Evolutionary conservation across 2,888 invertebrate species (phyloP).

Genomic region (Epicampocera succincta): DNA sequence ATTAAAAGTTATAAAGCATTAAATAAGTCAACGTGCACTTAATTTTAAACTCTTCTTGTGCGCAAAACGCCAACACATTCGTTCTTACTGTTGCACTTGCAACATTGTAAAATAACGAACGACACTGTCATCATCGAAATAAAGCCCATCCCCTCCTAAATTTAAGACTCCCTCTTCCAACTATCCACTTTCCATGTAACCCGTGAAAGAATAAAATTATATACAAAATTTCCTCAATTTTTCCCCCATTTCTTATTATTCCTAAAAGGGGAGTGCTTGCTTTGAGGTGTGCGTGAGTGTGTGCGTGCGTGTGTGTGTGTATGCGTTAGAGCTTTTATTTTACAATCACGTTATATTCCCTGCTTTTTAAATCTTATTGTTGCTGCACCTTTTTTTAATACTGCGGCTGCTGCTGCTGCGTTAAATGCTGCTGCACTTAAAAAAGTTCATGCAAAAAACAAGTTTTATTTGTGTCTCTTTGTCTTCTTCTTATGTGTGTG

Average conservation of each 20-base stretch:
- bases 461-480: too few species aligned
- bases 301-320: too few species aligned
- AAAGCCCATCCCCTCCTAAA: too few species aligned
- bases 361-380: slow-evolving; percentile 55
- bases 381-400: slow-evolving; percentile 62
- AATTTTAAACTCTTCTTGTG: slow-evolving; percentile 1
- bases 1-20: too few species aligned
- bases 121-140: slow-evolving; percentile 29
- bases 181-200: not conserved
- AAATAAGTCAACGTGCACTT: not conserved
- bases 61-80: not conserved
- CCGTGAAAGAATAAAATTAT: not conserved
- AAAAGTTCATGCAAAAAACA: too few species aligned
- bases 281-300: too few species aligned
- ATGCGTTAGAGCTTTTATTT: too few species aligned
- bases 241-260: not conserved
- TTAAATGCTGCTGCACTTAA: not conserved
- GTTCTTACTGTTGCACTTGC: not conserved
- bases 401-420: slow-evolving; percentile 49
- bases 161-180: not conserved
- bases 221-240: slow-evolving; percentile 14
- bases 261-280: not conserved
- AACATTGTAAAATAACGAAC: slow-evolving; percentile 9
- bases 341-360: slow-evolving; percentile 22
- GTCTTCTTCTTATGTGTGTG: not conserved